These are phyloP conservation scores for Gallinago nigripennis DNA, from an alignment of 2,797 vertebrate species.

Conservation along the genomic window DNA sequence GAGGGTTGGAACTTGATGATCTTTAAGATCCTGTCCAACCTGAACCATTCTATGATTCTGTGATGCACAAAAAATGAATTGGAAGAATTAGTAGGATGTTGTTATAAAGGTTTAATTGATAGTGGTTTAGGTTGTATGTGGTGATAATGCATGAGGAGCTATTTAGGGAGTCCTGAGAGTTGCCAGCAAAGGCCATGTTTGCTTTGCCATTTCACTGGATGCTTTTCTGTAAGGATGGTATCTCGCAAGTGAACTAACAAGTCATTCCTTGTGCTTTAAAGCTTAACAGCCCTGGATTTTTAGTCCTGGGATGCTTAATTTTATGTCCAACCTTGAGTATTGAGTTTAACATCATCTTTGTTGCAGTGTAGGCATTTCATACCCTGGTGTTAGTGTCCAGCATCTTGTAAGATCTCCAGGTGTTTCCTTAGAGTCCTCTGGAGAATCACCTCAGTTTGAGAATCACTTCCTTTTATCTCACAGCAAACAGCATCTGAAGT, in stretches of 20 bases:
- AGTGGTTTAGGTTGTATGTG: neutral
- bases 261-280: neutral
- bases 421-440: neutral
- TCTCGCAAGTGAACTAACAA: rapidly evolving
- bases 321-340: rapidly evolving
- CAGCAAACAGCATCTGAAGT: neutral
- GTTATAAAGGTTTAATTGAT: neutral
- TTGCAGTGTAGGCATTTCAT: neutral
- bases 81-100: neutral
- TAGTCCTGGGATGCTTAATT: neutral
- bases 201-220: neutral
- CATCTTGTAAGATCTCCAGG: neutral
- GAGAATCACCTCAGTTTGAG: neutral
- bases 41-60: too few species aligned
- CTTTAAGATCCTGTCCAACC: too few species aligned
- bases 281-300: neutral
- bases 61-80: neutral
- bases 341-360: neutral
- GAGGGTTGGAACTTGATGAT: too few species aligned
- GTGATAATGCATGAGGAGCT: neutral
- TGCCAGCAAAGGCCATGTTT: neutral
- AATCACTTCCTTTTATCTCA: neutral
- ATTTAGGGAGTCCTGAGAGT: neutral
- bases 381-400: neutral
- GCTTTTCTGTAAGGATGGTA: neutral